These are phyloP conservation scores for Drosophila quadrilineata DNA, from an alignment of 1,140 invertebrate genomes.

Conservation along the genomic window DNA sequence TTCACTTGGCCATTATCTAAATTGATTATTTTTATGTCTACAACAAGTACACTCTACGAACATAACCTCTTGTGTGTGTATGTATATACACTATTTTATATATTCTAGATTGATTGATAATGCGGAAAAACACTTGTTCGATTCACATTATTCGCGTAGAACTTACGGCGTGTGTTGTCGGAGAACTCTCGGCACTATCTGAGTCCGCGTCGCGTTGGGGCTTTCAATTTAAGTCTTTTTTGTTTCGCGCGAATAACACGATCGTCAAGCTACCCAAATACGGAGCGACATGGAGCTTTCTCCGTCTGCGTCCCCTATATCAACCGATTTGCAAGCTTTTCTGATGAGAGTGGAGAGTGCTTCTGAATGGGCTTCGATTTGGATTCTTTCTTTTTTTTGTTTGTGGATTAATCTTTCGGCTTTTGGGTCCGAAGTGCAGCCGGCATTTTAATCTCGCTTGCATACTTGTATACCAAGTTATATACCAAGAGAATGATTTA, in stretches of 20 bases:
- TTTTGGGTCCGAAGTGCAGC: slow-evolving; percentile 4
- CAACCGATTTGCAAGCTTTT: background rate
- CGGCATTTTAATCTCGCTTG: slow-evolving; percentile 2
- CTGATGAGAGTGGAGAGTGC: background rate
- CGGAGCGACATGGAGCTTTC: too few species aligned
- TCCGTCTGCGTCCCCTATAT: background rate
- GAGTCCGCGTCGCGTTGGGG: slow-evolving; percentile 50
- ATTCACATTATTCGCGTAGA: background rate
- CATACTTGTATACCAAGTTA: slow-evolving; percentile 3
- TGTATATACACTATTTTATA: slow-evolving; percentile 1
- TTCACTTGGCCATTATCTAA: slow-evolving; percentile 34
- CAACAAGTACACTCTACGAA: background rate
- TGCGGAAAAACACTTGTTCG: background rate
- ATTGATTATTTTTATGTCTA: slow-evolving; percentile 24
- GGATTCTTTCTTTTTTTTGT: too few species aligned
- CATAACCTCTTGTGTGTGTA: too few species aligned
- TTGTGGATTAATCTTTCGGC: background rate
- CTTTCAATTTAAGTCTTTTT: slow-evolving; percentile 74
- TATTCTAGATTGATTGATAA: slow-evolving; percentile 9
- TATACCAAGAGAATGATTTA: background rate
- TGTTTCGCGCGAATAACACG: too few species aligned
- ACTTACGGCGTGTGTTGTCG: slow-evolving; percentile 57
- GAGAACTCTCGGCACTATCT: slow-evolving; percentile 70
- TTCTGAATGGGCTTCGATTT: background rate
- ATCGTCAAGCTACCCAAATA: slow-evolving; percentile 32